Percentiles rank a stretch among this genome's conserved stretches.
These are phyloP conservation scores for Margarornis squamiger DNA, from an alignment of 2,797 vertebrate species.

Conservation along the genomic window DNA sequence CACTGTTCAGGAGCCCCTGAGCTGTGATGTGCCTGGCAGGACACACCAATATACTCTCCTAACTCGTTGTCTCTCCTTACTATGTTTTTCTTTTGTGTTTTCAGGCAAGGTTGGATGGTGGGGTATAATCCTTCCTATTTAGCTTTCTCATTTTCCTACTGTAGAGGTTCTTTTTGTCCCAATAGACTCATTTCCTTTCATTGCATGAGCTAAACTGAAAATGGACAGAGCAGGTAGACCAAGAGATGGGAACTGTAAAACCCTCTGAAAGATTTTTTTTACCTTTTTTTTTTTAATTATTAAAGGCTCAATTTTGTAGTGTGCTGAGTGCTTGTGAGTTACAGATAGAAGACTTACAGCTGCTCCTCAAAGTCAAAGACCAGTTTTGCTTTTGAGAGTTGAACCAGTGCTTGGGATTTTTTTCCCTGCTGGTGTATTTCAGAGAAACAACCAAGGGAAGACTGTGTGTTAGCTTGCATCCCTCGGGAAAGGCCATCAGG, in stretches of 20 bases:
- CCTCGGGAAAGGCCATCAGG: neutral
- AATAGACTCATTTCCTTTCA: neutral
- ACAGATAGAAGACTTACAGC: neutral
- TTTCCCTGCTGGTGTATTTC: neutral
- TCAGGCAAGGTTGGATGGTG: neutral
- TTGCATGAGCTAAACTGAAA: neutral
- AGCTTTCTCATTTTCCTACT: neutral
- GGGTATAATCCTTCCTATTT: neutral
- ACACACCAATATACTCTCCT: rapidly evolving
- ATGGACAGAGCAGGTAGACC: neutral
- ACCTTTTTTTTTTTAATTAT: neutral
- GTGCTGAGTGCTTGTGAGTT: neutral
- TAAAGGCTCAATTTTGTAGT: neutral
- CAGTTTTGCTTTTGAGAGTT: neutral
- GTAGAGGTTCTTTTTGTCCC: neutral
- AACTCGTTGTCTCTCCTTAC: neutral
- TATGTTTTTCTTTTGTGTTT: neutral
- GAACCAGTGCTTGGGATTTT: neutral
- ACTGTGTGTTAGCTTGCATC: neutral
- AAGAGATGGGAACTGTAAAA: neutral
- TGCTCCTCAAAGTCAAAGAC: neutral
- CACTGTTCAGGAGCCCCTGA: neutral
- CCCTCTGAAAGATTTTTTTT: neutral
- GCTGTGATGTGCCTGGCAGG: neutral
- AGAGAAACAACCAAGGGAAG: neutral